Percentiles rank a stretch among this genome's conserved stretches.
Conservation (phyloP, 2,888 invertebrate genomes). For the Drosophila algonquin region DNA sequence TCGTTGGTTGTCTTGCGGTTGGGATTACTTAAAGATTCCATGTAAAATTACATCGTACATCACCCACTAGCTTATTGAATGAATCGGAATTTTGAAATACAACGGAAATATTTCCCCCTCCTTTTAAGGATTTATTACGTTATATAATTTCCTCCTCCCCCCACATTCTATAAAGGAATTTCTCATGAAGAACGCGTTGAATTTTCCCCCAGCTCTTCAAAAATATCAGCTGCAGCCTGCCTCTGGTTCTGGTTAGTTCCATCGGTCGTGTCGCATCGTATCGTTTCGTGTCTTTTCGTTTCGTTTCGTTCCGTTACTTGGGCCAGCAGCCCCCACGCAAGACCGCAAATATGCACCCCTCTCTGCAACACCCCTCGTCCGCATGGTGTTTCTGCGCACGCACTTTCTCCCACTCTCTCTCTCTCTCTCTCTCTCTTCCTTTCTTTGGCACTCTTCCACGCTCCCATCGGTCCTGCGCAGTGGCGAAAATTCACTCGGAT, state of each 20-base stretch:
- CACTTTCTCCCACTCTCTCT: not conserved
- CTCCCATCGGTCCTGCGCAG: slow-evolving; percentile 48
- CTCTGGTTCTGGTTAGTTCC: not conserved
- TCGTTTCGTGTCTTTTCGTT: not conserved
- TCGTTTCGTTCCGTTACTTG: not conserved
- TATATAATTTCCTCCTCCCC: not conserved
- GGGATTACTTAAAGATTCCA: not conserved
- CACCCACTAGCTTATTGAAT: too few species aligned
- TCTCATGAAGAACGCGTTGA: not conserved
- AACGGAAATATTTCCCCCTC: too few species aligned
- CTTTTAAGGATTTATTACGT: too few species aligned
- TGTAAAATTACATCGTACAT: too few species aligned
- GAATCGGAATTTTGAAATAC: too few species aligned
- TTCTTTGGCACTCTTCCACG: not conserved
- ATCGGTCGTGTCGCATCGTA: not conserved
- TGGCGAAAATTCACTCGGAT: slow-evolving; percentile 25
- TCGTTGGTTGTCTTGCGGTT: slow-evolving; percentile 1
- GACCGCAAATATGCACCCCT: not conserved
- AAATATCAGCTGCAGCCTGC: not conserved
- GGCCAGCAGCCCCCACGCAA: not conserved
- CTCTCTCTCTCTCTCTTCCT: not conserved
- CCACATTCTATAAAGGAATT: not conserved
- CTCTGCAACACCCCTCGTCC: slow-evolving; percentile 4
- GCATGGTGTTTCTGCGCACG: slow-evolving; percentile 29
- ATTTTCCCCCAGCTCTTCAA: not conserved